These are phyloP conservation scores for Caranx ignobilis DNA, from an alignment of 2,113 vertebrate species.

Conservation along the genomic window DNA sequence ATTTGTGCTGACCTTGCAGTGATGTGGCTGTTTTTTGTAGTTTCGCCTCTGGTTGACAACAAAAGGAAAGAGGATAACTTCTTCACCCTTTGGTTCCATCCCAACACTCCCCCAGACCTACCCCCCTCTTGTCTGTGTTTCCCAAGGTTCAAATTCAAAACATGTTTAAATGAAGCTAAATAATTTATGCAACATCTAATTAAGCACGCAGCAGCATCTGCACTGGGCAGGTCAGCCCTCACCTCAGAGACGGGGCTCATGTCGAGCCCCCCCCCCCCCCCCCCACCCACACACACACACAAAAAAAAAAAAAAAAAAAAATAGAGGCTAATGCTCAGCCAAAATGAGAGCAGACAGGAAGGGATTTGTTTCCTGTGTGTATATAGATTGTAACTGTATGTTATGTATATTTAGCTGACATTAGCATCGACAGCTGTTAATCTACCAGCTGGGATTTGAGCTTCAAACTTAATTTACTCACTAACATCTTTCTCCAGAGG, in stretches of 20 bases:
- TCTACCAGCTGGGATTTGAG: no score
- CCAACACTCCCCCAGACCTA: not conserved
- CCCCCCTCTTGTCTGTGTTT: not conserved
- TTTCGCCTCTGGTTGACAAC: not conserved
- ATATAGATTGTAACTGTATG: slow-evolving; percentile 10
- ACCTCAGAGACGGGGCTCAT: slow-evolving; percentile 23
- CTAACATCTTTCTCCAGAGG: no score
- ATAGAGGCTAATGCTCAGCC: slow-evolving; percentile 49
- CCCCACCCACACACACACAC: no score
- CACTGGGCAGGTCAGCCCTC: slow-evolving; percentile 27
- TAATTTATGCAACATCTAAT: slow-evolving; percentile 68
- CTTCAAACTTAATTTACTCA: no score
- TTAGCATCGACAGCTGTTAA: no score
- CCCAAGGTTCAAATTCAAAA: slow-evolving; percentile 59
- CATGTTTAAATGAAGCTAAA: slow-evolving; percentile 75
- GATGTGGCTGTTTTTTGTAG: not conserved
- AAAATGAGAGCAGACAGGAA: slow-evolving; percentile 53
- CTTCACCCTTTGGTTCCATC: not conserved
- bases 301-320: not conserved
- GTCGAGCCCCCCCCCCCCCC: not conserved
- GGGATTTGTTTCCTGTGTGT: slow-evolving; percentile 22
- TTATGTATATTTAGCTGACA: no score
- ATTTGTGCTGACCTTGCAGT: not conserved
- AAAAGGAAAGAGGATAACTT: not conserved
- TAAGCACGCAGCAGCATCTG: slow-evolving; percentile 54